These are phyloP conservation scores for Spondyliosoma cantharus DNA, from an alignment of 2,797 vertebrate genomes.

Conservation along the genomic window DNA sequence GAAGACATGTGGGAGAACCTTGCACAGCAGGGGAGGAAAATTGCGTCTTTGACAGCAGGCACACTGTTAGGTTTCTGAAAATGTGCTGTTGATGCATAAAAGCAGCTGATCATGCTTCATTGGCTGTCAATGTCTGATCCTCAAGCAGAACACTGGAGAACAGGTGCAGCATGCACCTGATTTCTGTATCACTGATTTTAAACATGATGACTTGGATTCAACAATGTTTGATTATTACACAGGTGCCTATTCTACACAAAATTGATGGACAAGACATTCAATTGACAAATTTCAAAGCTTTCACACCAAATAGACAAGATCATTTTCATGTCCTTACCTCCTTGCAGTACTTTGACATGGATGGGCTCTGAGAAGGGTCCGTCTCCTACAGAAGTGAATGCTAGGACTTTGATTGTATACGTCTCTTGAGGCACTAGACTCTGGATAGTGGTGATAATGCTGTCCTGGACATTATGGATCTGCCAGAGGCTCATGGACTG, in stretches of 20 bases:
- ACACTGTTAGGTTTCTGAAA: slow-evolving; percentile 38
- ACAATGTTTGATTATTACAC: slow-evolving; percentile 1
- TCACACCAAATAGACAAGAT: not conserved
- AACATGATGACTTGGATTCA: slow-evolving; percentile 3
- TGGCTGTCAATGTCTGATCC: slow-evolving; percentile 1
- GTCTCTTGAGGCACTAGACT: slow-evolving; percentile 93
- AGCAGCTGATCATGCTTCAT: slow-evolving; percentile 16
- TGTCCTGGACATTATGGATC: slow-evolving; percentile 98
- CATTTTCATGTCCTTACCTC: slow-evolving; percentile 86
- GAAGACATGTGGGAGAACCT: slow-evolving; percentile 42
- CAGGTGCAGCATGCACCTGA: not conserved
- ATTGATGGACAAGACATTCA: not conserved
- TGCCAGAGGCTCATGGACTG: slow-evolving; percentile 94
- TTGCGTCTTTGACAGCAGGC: slow-evolving; percentile 30
- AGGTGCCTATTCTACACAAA: not conserved
- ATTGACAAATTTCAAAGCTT: not conserved
- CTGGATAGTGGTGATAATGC: slow-evolving; percentile 94
- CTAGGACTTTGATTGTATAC: slow-evolving; percentile 95
- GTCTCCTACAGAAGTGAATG: slow-evolving; percentile 97
- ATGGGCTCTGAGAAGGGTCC: slow-evolving; percentile 97
- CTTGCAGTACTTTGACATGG: slow-evolving; percentile 96
- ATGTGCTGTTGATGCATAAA: slow-evolving; percentile 37
- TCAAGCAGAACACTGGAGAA: not conserved
- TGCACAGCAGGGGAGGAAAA: slow-evolving; percentile 30
- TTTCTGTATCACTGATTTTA: not conserved